These are phyloP conservation scores for Agrypnus murinus DNA, from an alignment of 2,888 invertebrate genomes.

Conservation along the genomic window DNA sequence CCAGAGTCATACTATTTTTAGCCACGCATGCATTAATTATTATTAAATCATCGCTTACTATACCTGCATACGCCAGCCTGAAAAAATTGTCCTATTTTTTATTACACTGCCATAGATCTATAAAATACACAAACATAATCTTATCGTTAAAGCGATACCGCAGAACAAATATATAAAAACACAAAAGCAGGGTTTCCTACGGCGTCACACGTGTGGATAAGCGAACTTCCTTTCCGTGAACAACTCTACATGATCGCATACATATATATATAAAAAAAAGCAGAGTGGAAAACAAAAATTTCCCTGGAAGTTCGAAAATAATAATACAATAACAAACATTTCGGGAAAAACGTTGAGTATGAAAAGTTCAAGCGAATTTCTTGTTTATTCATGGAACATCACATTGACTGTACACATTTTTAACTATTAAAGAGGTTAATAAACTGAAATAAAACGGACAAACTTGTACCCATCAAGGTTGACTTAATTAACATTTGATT, in stretches of 20 bases:
- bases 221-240: slow-evolving; percentile 29
- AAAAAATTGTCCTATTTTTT: slow-evolving; percentile 8
- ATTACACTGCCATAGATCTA: slow-evolving; percentile 35
- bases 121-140: slow-evolving; percentile 36
- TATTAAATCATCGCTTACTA: too few relatives aligned
- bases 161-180: slow-evolving; percentile 37
- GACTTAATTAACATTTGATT: slow-evolving; percentile 24
- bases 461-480: slow-evolving; percentile 31
- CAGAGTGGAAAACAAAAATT: too few relatives aligned
- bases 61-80: too few relatives aligned
- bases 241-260: background rate
- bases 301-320: slow-evolving; percentile 6
- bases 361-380: slow-evolving; percentile 19
- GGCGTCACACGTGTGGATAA: slow-evolving; percentile 26
- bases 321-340: slow-evolving; percentile 1
- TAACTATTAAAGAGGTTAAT: slow-evolving; percentile 29
- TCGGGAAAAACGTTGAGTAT: slow-evolving; percentile 15
- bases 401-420: too few relatives aligned
- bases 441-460: slow-evolving; percentile 34
- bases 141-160: slow-evolving; percentile 40
- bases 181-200: slow-evolving; percentile 36
- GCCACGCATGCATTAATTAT: too few relatives aligned
- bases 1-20: too few relatives aligned
- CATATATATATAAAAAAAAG: background rate
- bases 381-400: slow-evolving; percentile 3